Base-by-base conservation (phyloP, 2,797 vertebrate species). In the Tadarida brasiliensis region DNA sequence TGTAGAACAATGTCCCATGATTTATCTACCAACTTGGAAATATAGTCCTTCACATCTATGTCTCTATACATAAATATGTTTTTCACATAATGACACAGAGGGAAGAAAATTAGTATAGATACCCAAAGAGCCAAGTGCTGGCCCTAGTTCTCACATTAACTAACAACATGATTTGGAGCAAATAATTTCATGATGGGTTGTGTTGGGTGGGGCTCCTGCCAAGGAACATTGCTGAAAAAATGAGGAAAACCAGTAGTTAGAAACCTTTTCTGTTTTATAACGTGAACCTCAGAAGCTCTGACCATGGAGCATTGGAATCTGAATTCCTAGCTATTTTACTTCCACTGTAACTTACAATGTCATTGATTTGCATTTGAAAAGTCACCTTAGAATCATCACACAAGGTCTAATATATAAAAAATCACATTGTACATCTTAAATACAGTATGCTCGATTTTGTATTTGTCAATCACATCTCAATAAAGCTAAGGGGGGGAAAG, bases 21-120 rank as follows among this genome's bases (percentile, higher is more conserved):
- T 70, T 85, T 88, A 93, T 80, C 71, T 61, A 74, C 67, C 77
- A 63, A 14, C 87, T 63, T 85, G 6, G 87, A 80, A 96, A 87
- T 80, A 28, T 22, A 71, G 16, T 28, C 39, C 44, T 88, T 82
- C 78, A 61, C 74, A 22, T 33, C 71, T 83, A n/a, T 54, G 20
- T 92, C 74, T 82, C 33, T 67, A 10, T 67, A 44, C 8, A 87
- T 59, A 65, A 77, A 91, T 73, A 78, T 47, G n/a, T 81, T 77
- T 74, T 77, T 73, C 47, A 77, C 49, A 19, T 86, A 35, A 85
- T 67, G 56, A 85, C 30, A 44, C 14, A 51, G n/a, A 54, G 2
- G 47, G 56, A 91, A 88, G 20, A 57, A 16, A 70, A 16, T 39
- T 94, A 76, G 70, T 44, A 57, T 47, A 51, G 44, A 39, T 5